These are phyloP conservation scores for Cephus pulcher DNA, from an alignment of 2,888 invertebrate genomes.

Conservation along the genomic window DNA sequence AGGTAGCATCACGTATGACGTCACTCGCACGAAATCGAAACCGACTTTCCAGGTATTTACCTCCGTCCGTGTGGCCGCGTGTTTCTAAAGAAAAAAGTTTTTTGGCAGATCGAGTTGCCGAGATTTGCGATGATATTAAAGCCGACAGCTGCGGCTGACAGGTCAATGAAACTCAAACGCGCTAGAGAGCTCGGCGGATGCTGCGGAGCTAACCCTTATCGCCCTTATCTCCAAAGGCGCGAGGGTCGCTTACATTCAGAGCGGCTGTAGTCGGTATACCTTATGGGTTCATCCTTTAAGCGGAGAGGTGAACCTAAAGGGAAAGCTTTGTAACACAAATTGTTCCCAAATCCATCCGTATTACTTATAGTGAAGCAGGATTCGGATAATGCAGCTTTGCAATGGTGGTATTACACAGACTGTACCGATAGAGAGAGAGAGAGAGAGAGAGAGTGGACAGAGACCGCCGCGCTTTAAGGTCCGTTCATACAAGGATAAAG, in stretches of 20 bases:
- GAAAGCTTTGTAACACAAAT: too few relatives aligned
- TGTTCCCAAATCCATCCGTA: background rate
- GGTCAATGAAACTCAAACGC: conserved; percentile 1
- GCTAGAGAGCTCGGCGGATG: background rate
- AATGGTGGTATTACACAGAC: too few relatives aligned
- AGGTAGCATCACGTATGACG: background rate
- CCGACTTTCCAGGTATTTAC: background rate
- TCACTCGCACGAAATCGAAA: background rate
- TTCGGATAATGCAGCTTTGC: too few relatives aligned
- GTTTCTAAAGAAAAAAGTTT: background rate
- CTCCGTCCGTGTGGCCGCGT: background rate
- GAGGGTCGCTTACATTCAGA: background rate
- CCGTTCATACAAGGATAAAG: too few relatives aligned
- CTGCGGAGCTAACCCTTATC: background rate
- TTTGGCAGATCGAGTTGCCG: background rate
- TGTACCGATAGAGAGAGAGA: too few relatives aligned
- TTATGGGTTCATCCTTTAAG: too few relatives aligned
- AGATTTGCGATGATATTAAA: background rate
- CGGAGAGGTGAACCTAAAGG: too few relatives aligned
- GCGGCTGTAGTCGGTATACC: background rate
- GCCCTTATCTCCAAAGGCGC: background rate
- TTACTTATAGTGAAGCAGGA: too few relatives aligned
- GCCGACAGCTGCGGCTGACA: background rate
- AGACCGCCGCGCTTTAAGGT: too few relatives aligned
- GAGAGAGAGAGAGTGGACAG: too few relatives aligned